Percentiles rank a stretch among this genome's conserved stretches.
phyloP scores from a whole-genome alignment of 37 sponge, comb jelly and placozoan species.

The Crambe crambe region DNA sequence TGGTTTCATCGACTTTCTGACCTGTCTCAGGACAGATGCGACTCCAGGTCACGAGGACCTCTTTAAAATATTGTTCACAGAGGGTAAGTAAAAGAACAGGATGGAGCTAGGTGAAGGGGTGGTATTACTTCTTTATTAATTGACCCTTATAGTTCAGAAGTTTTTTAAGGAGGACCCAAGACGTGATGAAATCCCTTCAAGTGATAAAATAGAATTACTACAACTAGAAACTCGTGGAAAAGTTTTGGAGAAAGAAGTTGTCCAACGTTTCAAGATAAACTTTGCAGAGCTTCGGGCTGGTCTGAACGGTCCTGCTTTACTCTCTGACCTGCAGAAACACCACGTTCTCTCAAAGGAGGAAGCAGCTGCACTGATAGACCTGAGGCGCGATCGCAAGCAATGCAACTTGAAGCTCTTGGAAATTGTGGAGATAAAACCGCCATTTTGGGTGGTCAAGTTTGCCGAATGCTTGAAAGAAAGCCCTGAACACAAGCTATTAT shows the following conservation, averaged over 20 bases:
- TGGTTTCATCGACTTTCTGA: constrained; percentile 47
- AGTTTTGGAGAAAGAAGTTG: neutral
- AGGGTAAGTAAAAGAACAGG: constrained; percentile 7
- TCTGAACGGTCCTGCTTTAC: constrained; percentile 4
- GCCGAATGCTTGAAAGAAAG: constrained; percentile 28
- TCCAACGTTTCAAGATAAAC: constrained; percentile 9
- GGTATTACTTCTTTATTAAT: neutral
- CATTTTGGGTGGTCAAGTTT: constrained; percentile 11
- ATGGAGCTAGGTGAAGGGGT: neutral
- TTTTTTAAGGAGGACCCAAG: constrained; percentile 28
- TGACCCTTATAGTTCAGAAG: constrained; percentile 4
- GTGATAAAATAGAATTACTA: constrained; percentile 32
- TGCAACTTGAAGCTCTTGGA: neutral
- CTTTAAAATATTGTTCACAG: neutral
- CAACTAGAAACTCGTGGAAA: constrained; percentile 24
- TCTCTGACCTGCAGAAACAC: constrained; percentile 24
- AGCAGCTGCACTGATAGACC: neutral
- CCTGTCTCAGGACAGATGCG: constrained; percentile 6
- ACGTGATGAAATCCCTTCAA: neutral
- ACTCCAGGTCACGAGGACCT: constrained; percentile 6
- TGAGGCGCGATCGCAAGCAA: neutral
- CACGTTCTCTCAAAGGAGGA: constrained; percentile 19
- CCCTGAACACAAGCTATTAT: neutral
- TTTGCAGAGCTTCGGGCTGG: neutral
- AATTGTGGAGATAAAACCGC: neutral